Evolutionary conservation across 2,888 invertebrate genomes (phyloP), one percentile per base, ranked within the genome.

Genomic region (Sepiola atlantica): DNA sequence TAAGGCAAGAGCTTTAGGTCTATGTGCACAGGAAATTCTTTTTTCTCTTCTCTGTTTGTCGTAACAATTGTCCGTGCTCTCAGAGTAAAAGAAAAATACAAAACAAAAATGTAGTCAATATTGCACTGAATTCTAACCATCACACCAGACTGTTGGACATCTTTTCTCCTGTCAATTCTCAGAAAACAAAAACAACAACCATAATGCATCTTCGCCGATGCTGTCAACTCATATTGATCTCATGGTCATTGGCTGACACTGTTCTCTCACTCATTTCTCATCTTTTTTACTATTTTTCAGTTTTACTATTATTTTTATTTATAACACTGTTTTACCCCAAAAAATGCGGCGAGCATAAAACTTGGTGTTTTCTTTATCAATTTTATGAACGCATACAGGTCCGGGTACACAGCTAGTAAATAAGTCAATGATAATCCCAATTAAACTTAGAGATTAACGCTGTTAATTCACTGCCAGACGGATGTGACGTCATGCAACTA

Each of bases 171-270:
- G 77, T n/a, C 77, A 77, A 8, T 77, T n/a, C 77, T 77, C n/a
- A 77, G 28, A 77, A 61, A 77, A 77, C 28, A 28, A 12, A 45
- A 45, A 45, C 45, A 45, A 8, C 45, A 45, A 45, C 45, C n/a
- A 77, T n/a, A n/a, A 77, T 77, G 77, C 77, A 77, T 77, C 77
- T n/a, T 77, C 28, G 28, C 28, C 28, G 77, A n/a, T 77, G 77
- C 77, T 77, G 77, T 77, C 77, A n/a, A 77, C 77, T 77, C 77
- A 77, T 77, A 77, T 77, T 77, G 77, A 77, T 77, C 77, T 77
- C 12, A 1, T 77, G 77, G 77, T n/a, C 77, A 77, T 28, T 10
- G n/a, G n/a, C 28, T 2, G 77, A 77, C n/a, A 77, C 45, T 45
- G 14, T 77, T 77, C 77, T n/a, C 77, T 77, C 28, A 77, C 77